Percentiles rank a stretch among this genome's conserved stretches.
These are phyloP conservation scores for Pseudomyrmex flavicornis DNA, from an alignment of 1,140 invertebrate species.

Conservation along the genomic window DNA sequence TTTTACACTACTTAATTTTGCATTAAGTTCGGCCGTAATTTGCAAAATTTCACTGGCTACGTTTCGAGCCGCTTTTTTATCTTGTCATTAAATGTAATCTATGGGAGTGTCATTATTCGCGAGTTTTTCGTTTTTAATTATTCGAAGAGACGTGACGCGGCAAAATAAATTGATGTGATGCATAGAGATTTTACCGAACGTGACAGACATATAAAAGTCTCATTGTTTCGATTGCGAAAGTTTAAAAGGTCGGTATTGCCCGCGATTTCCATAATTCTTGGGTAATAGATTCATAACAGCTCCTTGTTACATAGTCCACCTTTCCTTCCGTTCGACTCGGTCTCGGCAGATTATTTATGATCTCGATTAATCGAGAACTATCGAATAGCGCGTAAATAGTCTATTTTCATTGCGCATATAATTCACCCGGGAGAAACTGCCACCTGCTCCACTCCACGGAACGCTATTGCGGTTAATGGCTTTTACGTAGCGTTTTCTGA, in stretches of 20 bases:
- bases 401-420: conserved; percentile 60
- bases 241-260: not conserved
- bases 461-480: conserved; percentile 34
- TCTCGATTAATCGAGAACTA: conserved; percentile 36
- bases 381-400: conserved; percentile 28
- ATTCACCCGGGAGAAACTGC: conserved; percentile 27
- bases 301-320: conserved; percentile 17
- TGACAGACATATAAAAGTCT: not conserved
- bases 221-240: conserved; percentile 28
- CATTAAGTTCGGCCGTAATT: conserved; percentile 14
- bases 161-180: not conserved
- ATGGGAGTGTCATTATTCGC: not conserved
- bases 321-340: conserved; percentile 27
- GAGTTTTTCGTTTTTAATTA: conserved; percentile 6
- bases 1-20: no score
- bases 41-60: conserved; percentile 11
- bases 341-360: conserved; percentile 28
- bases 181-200: not conserved
- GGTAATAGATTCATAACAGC: conserved; percentile 37
- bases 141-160: not conserved
- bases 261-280: conserved; percentile 17
- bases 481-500: conserved; percentile 17
- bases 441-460: not conserved
- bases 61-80: not conserved
- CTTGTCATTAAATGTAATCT: conserved; percentile 3